These are phyloP conservation scores for Pipistrellus nathusii DNA, from an alignment of 2,797 vertebrate genomes.

Conservation along the genomic window DNA sequence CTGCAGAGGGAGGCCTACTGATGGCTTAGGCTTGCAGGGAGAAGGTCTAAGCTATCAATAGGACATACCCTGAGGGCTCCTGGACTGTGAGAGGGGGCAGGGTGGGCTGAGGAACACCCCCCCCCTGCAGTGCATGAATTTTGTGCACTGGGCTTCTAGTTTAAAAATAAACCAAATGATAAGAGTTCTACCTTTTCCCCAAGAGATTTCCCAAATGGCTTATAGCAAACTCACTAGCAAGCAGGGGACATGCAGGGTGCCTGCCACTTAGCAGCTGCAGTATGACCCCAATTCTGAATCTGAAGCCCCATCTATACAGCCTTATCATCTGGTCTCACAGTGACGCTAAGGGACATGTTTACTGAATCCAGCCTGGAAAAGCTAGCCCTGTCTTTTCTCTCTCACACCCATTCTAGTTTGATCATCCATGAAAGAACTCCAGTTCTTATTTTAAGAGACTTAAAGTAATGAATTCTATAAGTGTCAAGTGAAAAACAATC, in stretches of 20 bases:
- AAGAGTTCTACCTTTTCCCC: not conserved
- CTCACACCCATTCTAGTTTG: not conserved
- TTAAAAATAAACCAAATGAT: not conserved
- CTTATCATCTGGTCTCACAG: not conserved
- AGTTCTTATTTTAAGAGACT: not conserved
- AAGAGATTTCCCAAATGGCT: not conserved
- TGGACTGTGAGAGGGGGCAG: too few species aligned
- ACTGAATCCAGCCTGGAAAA: not conserved
- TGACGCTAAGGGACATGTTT: not conserved
- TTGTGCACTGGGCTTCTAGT: not conserved
- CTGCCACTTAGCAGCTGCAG: not conserved
- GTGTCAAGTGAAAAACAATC: not conserved
- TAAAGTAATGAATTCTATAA: constrained; percentile 1
- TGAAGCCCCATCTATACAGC: not conserved
- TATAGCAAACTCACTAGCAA: not conserved
- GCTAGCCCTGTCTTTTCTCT: not conserved
- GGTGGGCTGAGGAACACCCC: too few species aligned
- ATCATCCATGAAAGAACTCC: not conserved
- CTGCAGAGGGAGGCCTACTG: too few species aligned
- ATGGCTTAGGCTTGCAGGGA: too few species aligned
- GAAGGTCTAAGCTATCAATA: too few species aligned
- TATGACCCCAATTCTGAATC: not conserved
- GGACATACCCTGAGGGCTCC: too few species aligned
- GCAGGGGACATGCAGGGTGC: not conserved
- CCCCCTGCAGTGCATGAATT: too few species aligned